phyloP scores from a whole-genome alignment of 2,797 vertebrate genomes.

The Danio tinwini region DNA sequence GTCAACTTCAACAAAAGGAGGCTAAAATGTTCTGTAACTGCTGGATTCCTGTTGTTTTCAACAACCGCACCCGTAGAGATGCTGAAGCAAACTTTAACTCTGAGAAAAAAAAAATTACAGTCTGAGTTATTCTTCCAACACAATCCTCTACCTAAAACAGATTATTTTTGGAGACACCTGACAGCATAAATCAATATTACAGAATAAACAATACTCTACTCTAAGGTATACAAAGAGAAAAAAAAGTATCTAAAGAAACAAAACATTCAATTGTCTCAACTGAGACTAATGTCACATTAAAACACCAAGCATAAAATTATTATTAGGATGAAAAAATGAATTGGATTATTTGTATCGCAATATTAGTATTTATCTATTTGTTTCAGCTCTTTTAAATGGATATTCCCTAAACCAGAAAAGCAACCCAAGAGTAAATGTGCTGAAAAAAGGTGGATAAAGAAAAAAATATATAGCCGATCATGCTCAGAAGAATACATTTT shows the following conservation, averaged over 20 bases:
- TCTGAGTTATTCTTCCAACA: neutral
- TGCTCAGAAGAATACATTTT: neutral
- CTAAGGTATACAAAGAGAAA: no score
- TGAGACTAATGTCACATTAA: no score
- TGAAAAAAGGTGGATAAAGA: neutral
- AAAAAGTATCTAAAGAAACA: neutral
- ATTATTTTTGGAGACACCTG: no score
- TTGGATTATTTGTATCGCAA: no score
- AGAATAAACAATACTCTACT: neutral
- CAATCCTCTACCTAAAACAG: neutral
- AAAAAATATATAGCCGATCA: constrained; percentile 19
- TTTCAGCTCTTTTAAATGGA: no score
- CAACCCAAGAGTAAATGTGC: no score
- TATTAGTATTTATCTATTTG: no score
- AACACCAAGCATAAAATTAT: no score
- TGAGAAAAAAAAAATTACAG: neutral
- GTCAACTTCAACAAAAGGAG: constrained; percentile 48
- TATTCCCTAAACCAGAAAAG: no score
- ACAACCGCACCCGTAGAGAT: neutral
- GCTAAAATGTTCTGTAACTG: constrained; percentile 38
- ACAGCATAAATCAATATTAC: no score
- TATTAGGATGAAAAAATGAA: no score
- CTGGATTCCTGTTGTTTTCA: constrained; percentile 43
- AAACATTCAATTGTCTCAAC: no score
- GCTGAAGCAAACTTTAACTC: constrained; percentile 17